These are phyloP conservation scores for Pseudomyrmex sp. DNA, from an alignment of 1,140 invertebrate species.

Conservation along the genomic window DNA sequence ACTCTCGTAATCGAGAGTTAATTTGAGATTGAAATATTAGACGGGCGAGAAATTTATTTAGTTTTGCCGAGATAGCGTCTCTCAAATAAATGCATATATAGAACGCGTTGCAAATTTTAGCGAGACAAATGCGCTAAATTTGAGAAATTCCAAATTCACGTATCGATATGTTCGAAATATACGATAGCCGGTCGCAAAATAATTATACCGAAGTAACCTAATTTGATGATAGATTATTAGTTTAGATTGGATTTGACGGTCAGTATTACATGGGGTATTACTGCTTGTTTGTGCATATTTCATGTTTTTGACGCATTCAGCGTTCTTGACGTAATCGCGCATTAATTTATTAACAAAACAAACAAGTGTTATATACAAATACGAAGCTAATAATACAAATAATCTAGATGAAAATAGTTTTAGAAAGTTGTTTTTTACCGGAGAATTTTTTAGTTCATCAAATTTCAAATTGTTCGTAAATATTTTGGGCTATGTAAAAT, in stretches of 20 bases:
- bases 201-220: background rate
- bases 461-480: conserved; percentile 44
- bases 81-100: too few species aligned
- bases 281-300: background rate
- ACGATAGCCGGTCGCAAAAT: conserved; percentile 3
- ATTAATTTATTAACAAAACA: background rate
- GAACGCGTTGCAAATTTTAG: too few species aligned
- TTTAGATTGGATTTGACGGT: too few species aligned
- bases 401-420: background rate
- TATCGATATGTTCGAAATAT: too few species aligned
- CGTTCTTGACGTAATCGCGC: background rate
- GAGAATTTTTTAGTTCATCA: conserved; percentile 7
- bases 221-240: conserved; percentile 21
- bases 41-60: background rate
- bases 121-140: too few species aligned
- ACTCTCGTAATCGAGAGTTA: background rate
- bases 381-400: background rate
- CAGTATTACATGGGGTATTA: too few species aligned
- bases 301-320: background rate
- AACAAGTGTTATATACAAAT: background rate
- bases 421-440: background rate
- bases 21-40: background rate
- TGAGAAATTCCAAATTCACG: too few species aligned
- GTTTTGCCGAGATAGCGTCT: background rate
- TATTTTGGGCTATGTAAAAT: conserved; percentile 40